phyloP scores from a whole-genome alignment of 2,888 invertebrate species.

The Luperina nickerlii region DNA sequence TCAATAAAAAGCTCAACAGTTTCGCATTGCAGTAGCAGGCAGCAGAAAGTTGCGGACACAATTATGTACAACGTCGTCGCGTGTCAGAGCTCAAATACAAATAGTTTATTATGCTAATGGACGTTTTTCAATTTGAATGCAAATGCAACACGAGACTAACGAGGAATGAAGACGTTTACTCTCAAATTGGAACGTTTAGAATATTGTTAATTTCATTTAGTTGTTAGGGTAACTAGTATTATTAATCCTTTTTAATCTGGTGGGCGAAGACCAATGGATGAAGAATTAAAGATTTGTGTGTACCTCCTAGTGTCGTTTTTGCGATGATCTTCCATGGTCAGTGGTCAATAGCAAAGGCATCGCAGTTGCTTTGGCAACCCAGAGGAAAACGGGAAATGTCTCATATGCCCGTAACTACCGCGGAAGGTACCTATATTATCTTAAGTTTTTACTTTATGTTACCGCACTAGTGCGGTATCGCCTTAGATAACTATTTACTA shows the following conservation, averaged over 20 bases:
- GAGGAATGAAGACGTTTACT: constrained; percentile 48
- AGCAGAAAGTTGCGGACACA: constrained; percentile 39
- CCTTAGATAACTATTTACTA: too few species aligned
- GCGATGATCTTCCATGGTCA: background rate
- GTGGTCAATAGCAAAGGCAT: background rate
- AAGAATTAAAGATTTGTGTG: background rate
- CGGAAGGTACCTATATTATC: background rate
- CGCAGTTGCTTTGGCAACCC: background rate
- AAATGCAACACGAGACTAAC: constrained; percentile 66
- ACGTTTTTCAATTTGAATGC: constrained; percentile 76
- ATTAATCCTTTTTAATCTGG: background rate
- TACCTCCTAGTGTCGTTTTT: background rate
- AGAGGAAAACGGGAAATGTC: too few species aligned
- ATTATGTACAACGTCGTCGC: constrained; percentile 65
- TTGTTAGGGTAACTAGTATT: background rate
- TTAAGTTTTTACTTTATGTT: background rate
- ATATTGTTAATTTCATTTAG: constrained; percentile 31
- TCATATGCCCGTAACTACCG: background rate
- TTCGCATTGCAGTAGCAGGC: constrained; percentile 65
- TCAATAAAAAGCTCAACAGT: constrained; percentile 13
- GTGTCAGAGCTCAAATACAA: constrained; percentile 68
- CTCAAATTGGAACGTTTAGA: constrained; percentile 39
- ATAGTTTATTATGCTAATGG: constrained; percentile 74
- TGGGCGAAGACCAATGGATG: background rate
- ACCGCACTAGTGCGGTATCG: too few species aligned